Evolutionary conservation across 2,113 vertebrate species (phyloP), one percentile per base, ranked within the genome.

Genomic region (Catagonus wagneri): DNA sequence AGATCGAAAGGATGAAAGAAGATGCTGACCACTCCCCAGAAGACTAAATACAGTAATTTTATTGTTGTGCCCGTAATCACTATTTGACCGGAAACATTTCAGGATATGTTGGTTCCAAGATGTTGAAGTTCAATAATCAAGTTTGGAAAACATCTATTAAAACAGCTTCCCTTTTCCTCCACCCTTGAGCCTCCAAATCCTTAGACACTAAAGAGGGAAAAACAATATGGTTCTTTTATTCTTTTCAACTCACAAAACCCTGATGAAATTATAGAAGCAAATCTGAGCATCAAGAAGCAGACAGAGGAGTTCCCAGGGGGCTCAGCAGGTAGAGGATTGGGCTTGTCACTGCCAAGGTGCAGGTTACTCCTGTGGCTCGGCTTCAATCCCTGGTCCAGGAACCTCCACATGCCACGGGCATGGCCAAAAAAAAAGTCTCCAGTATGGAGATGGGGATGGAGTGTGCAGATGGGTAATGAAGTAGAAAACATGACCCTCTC

Each of bases 31-130:
- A 79, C 61, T 74, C 12, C 85, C 54, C 84, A 80, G 80, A 93
- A 96, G 90, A 95, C 83, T 95, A 96, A 95, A 92, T 90, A 84
- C 83, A 93, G 96, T 96, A 61, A 96, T 95, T 93, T 87, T 95
- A 94, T 83, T 89, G 29, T 84, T 78, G 80, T 89, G 75, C 69
- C 92, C 60, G 74, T 83, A 96, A 96, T 98, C 95, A 96, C 88
- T 74, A 39, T 95, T 92, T 94, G 50, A 93, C 69, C 84, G 89
- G 89, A 95, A 91, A 75, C 79, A 80, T 90, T 95, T 87, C 88
- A 97, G 92, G 81, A 63, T 89, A 91, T 93, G 78, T 76, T 92
- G 84, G 81, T 85, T 95, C 79, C 88, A 95, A 84, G 79, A 96
- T 81, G 90, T 66, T 63, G 60, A 97, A 95, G 79, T 95, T 97